Base-by-base conservation (phyloP, 2,797 vertebrate genomes). In the Brachymystax lenok region DNA sequence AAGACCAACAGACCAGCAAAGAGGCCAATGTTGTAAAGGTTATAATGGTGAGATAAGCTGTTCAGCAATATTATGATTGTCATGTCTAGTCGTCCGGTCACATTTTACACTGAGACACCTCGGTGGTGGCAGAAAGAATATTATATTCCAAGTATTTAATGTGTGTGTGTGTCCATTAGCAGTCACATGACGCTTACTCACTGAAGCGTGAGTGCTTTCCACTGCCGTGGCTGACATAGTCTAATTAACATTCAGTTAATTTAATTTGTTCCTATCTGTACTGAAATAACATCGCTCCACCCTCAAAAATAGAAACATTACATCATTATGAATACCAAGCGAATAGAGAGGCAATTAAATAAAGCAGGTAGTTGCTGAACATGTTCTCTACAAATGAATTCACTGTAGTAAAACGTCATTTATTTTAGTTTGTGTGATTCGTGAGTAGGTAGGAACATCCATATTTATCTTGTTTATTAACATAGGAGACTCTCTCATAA, bases 21-120 rank as follows among this genome's bases (percentile, higher is more conserved):
- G 84, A 75, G 79, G 82, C 83, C 82, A 76, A 84, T 79, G 79
- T 82, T 85, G 52, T 79, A 77, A 89, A 8, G 40, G 40, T 40
- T 69, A 7, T 13, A 46, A 17, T 69, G 35, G 13, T 70, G 40
- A 46, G 40, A 35, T 82, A 83, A 88, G 86, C 83, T 82, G 85
- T 83, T 89, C 81, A 79, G 86, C 86, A 90, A 89, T 87, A 87
- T 80, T 83, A 77, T 75, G 69, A 67, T 78, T 82, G 79, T 84
- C 71, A 79, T 88, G 86, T 90, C 81, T 28, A 66, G 63, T 28
- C 4, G 86, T 84, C 88, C 6, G 28, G 82, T 74, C 77, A 30
- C 75, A 79, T 79, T 80, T 80, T 84, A 88, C 80, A 79, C 80
- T 74, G 69, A 82, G 87, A 87, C 61, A 51, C 82, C 90, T 88